phyloP scores from a whole-genome alignment of 2,888 invertebrate species.

The Cheilosia impressa region DNA sequence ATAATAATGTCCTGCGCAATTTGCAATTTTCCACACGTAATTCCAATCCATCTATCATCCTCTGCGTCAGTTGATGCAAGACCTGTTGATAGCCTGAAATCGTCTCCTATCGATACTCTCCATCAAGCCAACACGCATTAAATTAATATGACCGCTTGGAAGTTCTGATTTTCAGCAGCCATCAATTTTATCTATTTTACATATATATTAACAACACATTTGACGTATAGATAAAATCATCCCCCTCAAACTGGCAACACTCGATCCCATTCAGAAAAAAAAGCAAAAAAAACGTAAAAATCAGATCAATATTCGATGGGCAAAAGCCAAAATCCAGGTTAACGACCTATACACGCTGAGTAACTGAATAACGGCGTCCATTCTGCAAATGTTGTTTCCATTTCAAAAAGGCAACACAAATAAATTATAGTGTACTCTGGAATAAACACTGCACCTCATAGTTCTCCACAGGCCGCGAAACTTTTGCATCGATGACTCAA shows the following conservation, averaged over 20 bases:
- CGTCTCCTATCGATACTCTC: too few relatives aligned
- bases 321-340: slow-evolving; percentile 31
- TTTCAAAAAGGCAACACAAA: slow-evolving; percentile 2
- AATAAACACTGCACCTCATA: slow-evolving; percentile 21
- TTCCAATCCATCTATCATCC: too few relatives aligned
- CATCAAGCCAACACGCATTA: too few relatives aligned
- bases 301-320: slow-evolving; percentile 36
- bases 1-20: too few relatives aligned
- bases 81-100: too few relatives aligned
- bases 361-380: slow-evolving; percentile 5
- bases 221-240: slow-evolving; percentile 14
- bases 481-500: background rate
- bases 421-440: background rate
- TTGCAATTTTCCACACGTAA: too few relatives aligned
- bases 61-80: too few relatives aligned
- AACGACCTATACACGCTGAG: slow-evolving; percentile 40
- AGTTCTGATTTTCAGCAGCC: background rate
- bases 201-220: slow-evolving; percentile 10
- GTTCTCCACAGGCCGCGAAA: too few relatives aligned
- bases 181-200: background rate
- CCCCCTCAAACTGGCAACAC: slow-evolving; percentile 14
- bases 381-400: slow-evolving; percentile 13
- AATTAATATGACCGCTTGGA: too few relatives aligned
- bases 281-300: slow-evolving; percentile 8
- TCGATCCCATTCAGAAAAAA: background rate